Evolutionary conservation across 2,797 vertebrate genomes (phyloP).

Genomic region (Halcyon smyrnensis): DNA sequence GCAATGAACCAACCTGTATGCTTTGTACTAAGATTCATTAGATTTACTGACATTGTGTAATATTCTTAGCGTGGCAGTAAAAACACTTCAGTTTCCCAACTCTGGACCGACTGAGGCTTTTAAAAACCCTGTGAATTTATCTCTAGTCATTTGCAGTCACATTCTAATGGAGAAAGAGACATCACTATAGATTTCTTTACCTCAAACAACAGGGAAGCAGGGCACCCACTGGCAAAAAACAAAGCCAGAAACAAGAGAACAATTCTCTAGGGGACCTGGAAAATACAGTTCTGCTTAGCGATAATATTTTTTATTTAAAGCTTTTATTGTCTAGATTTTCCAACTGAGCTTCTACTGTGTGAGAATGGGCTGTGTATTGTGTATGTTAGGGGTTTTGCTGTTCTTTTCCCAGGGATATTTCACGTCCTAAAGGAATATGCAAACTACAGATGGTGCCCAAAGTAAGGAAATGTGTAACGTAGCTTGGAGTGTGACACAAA

Average conservation of each 20-base stretch:
- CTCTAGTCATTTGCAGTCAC: constrained; percentile 23
- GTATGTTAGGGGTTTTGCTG: constrained; percentile 33
- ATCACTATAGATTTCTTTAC: constrained; percentile 43
- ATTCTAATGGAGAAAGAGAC: constrained; percentile 49
- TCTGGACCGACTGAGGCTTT: not conserved
- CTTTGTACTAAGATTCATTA: not conserved
- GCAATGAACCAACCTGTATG: not conserved
- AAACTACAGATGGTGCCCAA: constrained; percentile 51
- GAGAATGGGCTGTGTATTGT: not conserved
- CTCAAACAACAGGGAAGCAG: constrained; percentile 11
- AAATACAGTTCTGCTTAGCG: constrained; percentile 27
- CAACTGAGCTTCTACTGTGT: constrained; percentile 17
- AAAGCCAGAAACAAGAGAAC: constrained; percentile 39
- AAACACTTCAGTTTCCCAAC: not conserved
- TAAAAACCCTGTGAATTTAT: constrained; percentile 50
- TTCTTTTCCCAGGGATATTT: constrained; percentile 66
- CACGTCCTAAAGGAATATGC: constrained; percentile 39
- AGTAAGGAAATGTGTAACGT: constrained; percentile 36
- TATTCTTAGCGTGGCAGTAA: not conserved
- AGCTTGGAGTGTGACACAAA: not conserved
- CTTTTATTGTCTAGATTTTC: constrained; percentile 42
- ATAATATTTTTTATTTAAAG: constrained; percentile 43
- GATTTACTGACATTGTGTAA: not conserved
- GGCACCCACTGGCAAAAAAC: constrained; percentile 14
- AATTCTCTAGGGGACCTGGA: not conserved